These are phyloP conservation scores for Hoplias malabaricus DNA, from an alignment of 2,113 vertebrate genomes.

Conservation along the genomic window DNA sequence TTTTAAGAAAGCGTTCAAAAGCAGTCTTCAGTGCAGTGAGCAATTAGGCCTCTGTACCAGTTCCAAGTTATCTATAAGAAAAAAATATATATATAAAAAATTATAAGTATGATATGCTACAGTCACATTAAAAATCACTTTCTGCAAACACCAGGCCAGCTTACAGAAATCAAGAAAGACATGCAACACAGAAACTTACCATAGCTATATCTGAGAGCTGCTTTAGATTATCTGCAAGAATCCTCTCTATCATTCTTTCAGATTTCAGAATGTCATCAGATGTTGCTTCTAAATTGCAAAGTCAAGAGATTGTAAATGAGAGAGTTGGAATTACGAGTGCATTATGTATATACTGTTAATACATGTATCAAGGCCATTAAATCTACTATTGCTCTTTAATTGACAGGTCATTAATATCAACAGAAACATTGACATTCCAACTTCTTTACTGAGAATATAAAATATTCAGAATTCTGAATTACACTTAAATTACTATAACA, in stretches of 20 bases:
- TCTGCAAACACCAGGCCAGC: background rate
- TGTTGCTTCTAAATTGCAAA: slow-evolving; percentile 10
- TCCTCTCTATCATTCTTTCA: slow-evolving; percentile 13
- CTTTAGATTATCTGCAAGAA: slow-evolving; percentile 14
- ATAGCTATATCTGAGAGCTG: slow-evolving; percentile 22
- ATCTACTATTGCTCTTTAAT: background rate
- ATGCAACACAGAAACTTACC: slow-evolving; percentile 6
- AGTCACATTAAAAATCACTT: no score
- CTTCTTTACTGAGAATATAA: no score
- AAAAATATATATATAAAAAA: slow-evolving; percentile 10
- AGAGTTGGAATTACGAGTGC: background rate
- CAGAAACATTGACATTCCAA: no score
- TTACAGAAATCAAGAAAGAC: background rate
- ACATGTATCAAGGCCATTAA: background rate
- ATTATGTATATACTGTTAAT: background rate
- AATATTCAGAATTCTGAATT: no score
- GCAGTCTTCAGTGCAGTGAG: slow-evolving; percentile 25
- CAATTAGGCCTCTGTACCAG: background rate
- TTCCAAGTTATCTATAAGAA: slow-evolving; percentile 35
- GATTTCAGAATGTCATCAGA: slow-evolving; percentile 1
- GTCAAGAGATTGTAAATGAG: slow-evolving; percentile 7
- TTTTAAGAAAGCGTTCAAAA: slow-evolving; percentile 7
- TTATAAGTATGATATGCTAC: no score
- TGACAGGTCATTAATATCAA: no score
- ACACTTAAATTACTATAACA: no score